Evolutionary conservation across 2,797 vertebrate species (phyloP), one percentile per base, ranked within the genome.

Genomic region (Molossus molossus): DNA sequence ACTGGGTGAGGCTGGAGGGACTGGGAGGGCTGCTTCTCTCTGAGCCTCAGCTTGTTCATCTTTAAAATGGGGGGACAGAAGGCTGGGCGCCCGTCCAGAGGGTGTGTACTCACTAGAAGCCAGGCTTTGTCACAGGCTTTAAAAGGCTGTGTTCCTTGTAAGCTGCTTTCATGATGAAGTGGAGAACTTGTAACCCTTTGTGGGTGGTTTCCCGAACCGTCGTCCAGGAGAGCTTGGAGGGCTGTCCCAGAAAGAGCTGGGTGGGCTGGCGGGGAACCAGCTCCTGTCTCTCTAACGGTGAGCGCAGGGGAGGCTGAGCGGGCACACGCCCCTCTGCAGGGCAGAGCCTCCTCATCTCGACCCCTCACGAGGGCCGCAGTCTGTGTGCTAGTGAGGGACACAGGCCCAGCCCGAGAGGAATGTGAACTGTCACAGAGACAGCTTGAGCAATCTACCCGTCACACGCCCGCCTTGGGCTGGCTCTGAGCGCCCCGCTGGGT

Each of bases 321-420:
- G 1, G 6, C 10, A 18, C 48, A 3, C 53, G 14, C 14, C 45
- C 20, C 15, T 58, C 3, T 20, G 25, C 62, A 25, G 0, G 48
- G n/a, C 72, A 23, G 29, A 29, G 65, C 53, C 3, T 8, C 0
- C 58, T 69, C 33, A 0, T 9, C 15, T 60, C 50, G 18, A 5
- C 64, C 11, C 62, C 69, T 3, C 4, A 1, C 45, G 18, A 1
- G 0, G 33, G 8, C 48, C 57, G 12, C 50, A 12, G 37, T 13
- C 23, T 55, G 15, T 72, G 3, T 5, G 6, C 76, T 64, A 8
- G 15, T 7, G 50, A 70, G 58, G 48, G 45, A 45, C 33, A 40
- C 1, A 87, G 37, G 27, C 57, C 70, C 64, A 33, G 45, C 48
- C 53, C 8, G 8, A 20, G 29, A 87, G 65, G 20, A 84, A 40